A percentile compares a stretch with the other conserved stretches of the same genome.
phyloP scores from a whole-genome alignment of 23 tunicate species.

The Ascidia mentula region DNA sequence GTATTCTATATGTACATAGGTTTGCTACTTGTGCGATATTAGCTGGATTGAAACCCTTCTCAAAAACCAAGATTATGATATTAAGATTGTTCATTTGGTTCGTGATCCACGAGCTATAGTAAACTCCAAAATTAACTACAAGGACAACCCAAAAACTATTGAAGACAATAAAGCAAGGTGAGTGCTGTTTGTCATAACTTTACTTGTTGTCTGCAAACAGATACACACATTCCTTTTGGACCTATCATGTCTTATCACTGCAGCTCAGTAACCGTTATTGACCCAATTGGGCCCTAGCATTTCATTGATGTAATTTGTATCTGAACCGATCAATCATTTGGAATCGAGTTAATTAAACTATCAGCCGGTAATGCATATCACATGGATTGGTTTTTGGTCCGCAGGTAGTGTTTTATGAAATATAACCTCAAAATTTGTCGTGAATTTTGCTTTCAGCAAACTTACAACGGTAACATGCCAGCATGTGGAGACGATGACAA shows the following conservation, averaged over 20 bases:
- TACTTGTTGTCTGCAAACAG: too few species aligned
- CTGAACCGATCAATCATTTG: not conserved
- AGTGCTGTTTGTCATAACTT: too few species aligned
- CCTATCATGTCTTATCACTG: too few species aligned
- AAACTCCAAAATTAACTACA: not conserved
- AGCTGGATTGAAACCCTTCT: constrained; percentile 2
- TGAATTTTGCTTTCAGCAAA: too few species aligned
- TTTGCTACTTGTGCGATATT: not conserved
- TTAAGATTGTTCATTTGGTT: constrained; percentile 26
- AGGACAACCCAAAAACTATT: not conserved
- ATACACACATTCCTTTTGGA: too few species aligned
- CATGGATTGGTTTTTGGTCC: too few species aligned
- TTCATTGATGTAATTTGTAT: not conserved
- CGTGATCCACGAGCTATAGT: constrained; percentile 35
- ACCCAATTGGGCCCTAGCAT: too few species aligned
- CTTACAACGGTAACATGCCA: not conserved
- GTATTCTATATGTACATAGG: not conserved
- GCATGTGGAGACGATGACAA: not conserved
- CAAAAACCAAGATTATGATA: constrained; percentile 3
- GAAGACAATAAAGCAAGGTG: not conserved
- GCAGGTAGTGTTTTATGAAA: too few species aligned
- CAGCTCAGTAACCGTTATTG: not conserved
- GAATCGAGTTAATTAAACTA: too few species aligned
- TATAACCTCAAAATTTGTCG: too few species aligned
- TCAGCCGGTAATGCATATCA: too few species aligned